Evolutionary conservation across 2,113 vertebrate genomes (phyloP).

Genomic region (Talpa occidentalis): DNA sequence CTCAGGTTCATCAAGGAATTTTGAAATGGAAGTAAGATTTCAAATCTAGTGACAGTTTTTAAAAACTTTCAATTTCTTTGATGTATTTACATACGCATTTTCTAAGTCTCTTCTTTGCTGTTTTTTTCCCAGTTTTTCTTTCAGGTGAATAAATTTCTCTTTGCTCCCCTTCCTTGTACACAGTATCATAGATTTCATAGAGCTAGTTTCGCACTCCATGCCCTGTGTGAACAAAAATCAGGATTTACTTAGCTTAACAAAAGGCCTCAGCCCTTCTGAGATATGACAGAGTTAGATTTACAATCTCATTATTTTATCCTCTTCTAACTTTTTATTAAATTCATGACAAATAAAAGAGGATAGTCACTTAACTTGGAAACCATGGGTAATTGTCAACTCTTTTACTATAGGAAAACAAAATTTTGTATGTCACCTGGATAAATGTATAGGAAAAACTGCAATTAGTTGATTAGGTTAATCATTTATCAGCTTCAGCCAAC

Average conservation of each 20-base stretch:
- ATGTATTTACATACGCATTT: not conserved
- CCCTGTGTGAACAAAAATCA: not conserved
- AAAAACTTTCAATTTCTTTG: not conserved
- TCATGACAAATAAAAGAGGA: not conserved
- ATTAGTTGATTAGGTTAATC: conserved; percentile 10
- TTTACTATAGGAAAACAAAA: not conserved
- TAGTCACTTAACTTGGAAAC: not conserved
- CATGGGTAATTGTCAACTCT: not conserved
- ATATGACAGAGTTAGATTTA: not conserved
- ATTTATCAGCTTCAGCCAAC: not conserved
- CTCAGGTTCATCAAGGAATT: not conserved
- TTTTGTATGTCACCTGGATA: not conserved
- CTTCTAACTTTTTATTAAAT: conserved; percentile 29
- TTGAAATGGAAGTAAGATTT: not conserved
- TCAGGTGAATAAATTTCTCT: not conserved
- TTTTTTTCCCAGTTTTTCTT: conserved; percentile 38
- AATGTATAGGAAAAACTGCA: not conserved
- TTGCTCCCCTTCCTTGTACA: not conserved
- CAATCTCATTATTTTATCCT: not conserved
- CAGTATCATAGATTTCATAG: not conserved
- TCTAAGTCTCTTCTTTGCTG: not conserved
- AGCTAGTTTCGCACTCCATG: not conserved
- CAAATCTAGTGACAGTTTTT: not conserved
- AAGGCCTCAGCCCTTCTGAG: not conserved
- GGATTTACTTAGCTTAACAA: not conserved